These are phyloP conservation scores for Zalophus californianus DNA, from an alignment of 2,797 vertebrate genomes.

Conservation along the genomic window DNA sequence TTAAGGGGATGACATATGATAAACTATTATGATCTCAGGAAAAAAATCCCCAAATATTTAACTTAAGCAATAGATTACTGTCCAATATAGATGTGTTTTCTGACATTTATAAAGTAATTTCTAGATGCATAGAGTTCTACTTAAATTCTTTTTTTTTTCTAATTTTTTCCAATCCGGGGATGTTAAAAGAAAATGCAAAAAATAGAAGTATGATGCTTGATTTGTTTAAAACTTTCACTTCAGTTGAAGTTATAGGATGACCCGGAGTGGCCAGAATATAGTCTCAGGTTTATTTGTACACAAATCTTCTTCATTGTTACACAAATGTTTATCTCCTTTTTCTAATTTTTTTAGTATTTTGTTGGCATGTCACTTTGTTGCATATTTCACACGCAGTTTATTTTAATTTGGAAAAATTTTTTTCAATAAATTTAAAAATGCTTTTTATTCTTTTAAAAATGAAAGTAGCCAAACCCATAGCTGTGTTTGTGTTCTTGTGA, in stretches of 20 bases:
- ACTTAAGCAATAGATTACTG: neutral
- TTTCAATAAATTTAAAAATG: neutral
- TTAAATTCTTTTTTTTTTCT: neutral
- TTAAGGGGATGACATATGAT: neutral
- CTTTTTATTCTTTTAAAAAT: conserved; percentile 20
- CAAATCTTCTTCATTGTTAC: neutral
- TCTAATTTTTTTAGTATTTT: conserved; percentile 3
- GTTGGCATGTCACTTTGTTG: conserved; percentile 1
- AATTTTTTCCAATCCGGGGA: neutral
- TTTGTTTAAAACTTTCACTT: neutral
- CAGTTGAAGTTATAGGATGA: neutral
- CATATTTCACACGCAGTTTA: neutral
- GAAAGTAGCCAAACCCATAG: neutral
- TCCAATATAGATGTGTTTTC: neutral
- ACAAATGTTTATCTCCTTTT: neutral
- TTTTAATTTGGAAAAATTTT: neutral
- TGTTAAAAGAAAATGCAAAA: conserved; percentile 8
- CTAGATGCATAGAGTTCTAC: neutral
- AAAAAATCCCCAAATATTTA: neutral
- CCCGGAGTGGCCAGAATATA: neutral
- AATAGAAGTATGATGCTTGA: neutral
- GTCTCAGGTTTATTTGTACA: neutral
- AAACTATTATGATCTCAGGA: neutral
- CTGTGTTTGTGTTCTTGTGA: neutral
- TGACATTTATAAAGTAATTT: neutral